Base-by-base conservation (phyloP, 2,888 invertebrate species). In the Cheilosia pagana region DNA sequence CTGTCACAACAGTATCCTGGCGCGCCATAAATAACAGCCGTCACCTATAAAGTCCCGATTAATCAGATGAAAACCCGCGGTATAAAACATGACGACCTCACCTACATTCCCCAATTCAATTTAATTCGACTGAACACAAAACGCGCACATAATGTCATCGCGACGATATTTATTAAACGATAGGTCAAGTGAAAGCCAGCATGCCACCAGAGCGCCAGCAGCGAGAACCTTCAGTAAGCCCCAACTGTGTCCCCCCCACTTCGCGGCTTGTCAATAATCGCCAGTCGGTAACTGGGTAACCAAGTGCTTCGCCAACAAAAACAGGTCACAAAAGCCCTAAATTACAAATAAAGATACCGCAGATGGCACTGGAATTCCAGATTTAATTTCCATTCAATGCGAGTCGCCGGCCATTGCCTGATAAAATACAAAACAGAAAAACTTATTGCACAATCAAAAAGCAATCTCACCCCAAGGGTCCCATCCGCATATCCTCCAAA, bases 331-430 rank as follows among this genome's bases (percentile, higher is more conserved):
- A 68, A 85, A 81, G 81, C 75, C 81, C 85, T 85, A 85, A 85
- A 85, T 85, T 81, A 85, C 85, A 85, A 85, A 85, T 85, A 85
- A 85, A 85, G 85, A 85, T 85, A 85, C 85, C 85, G 35, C 35
- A 85, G 85, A 85, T 85, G 85, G 85, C 85, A 85, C 79, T 85
- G 85, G 85, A 85, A 85, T 85, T 83, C 48, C 63, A 83, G 83
- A 83, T 83, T 85, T 85, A 85, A 85, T 85, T 81, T 85, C 71
- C 75, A 85, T 85, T 79, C 74, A 79, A 75, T 74, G 52, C 14
- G 41, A 12, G 6, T 8, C 41, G 41, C 23, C 14, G 21, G 5
- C 39, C 45, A n/a, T 23, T 23, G 31, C 71, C 65, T 52, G 52
- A 31, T n/a, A n/a, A 62, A 55, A 41, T 28, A 35, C n/a, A 14